phyloP scores from a whole-genome alignment of 2,888 invertebrate species.

The Ectemnius lituratus region DNA sequence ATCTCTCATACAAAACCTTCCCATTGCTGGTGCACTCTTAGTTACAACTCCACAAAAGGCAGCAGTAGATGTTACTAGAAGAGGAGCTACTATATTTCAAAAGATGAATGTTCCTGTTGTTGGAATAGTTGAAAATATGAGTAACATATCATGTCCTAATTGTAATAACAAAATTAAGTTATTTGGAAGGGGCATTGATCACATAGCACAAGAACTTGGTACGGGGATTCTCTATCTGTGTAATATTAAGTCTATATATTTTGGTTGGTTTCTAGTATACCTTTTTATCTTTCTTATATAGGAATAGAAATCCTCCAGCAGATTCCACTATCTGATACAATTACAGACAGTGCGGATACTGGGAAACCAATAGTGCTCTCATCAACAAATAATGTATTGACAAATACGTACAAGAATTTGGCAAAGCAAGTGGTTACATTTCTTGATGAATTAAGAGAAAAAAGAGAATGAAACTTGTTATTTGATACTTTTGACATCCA shows the following conservation, averaged over 20 bases:
- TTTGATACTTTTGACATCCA: background rate
- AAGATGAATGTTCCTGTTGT: constrained; percentile 90
- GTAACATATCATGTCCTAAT: constrained; percentile 86
- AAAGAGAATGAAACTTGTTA: background rate
- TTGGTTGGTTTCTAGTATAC: constrained; percentile 2
- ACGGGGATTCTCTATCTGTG: constrained; percentile 30
- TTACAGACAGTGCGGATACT: constrained; percentile 85
- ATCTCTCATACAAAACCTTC: constrained; percentile 92
- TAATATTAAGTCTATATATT: background rate
- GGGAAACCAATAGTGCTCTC: constrained; percentile 88
- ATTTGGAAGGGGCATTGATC: constrained; percentile 84
- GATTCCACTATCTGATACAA: constrained; percentile 85
- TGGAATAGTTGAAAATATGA: constrained; percentile 96
- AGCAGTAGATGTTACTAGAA: constrained; percentile 90
- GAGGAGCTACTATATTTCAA: constrained; percentile 93
- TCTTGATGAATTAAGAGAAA: constrained; percentile 48
- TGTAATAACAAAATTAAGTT: constrained; percentile 87
- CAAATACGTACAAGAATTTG: constrained; percentile 69
- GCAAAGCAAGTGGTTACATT: constrained; percentile 67
- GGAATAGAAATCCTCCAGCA: constrained; percentile 83
- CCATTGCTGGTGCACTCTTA: constrained; percentile 90
- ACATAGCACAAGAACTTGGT: constrained; percentile 83
- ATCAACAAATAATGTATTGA: constrained; percentile 80
- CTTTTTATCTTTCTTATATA: constrained; percentile 47
- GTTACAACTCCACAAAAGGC: constrained; percentile 96